phyloP scores from a whole-genome alignment of 2,797 vertebrate species.

The Typhlichthys eigenmanni region DNA sequence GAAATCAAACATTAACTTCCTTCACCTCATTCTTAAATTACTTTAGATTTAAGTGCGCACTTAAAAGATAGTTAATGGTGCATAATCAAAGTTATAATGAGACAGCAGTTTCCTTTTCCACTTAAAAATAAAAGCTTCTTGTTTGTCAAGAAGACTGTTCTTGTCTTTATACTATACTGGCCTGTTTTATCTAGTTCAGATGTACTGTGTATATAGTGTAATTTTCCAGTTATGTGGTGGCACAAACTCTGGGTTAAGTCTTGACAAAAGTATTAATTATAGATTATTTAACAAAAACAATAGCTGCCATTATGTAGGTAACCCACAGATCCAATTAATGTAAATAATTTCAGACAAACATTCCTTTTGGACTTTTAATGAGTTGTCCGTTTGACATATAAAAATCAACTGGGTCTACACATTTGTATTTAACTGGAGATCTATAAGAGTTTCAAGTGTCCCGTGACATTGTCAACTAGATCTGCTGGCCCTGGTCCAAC shows the following conservation, averaged over 20 bases:
- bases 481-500: conserved; percentile 90
- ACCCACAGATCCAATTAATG: too few relatives aligned
- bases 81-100: conserved; percentile 73
- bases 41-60: conserved; percentile 76
- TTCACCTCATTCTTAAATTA: conserved; percentile 72
- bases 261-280: not conserved
- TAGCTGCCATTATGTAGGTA: not conserved
- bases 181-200: not conserved
- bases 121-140: conserved; percentile 80
- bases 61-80: conserved; percentile 73
- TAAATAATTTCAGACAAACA: not conserved
- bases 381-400: not conserved
- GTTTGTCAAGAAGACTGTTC: conserved; percentile 72
- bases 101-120: conserved; percentile 73
- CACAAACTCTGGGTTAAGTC: not conserved
- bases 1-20: conserved; percentile 71
- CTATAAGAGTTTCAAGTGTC: conserved; percentile 91
- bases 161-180: conserved; percentile 36
- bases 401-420: conserved; percentile 9
- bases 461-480: conserved; percentile 88
- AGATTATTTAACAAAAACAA: not conserved
- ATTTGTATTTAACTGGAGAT: not conserved
- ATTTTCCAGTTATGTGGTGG: not conserved
- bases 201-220: not conserved
- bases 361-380: conserved; percentile 1